Base-by-base conservation (phyloP, 2,113 vertebrate species). In the Microcebus ravelobensis region DNA sequence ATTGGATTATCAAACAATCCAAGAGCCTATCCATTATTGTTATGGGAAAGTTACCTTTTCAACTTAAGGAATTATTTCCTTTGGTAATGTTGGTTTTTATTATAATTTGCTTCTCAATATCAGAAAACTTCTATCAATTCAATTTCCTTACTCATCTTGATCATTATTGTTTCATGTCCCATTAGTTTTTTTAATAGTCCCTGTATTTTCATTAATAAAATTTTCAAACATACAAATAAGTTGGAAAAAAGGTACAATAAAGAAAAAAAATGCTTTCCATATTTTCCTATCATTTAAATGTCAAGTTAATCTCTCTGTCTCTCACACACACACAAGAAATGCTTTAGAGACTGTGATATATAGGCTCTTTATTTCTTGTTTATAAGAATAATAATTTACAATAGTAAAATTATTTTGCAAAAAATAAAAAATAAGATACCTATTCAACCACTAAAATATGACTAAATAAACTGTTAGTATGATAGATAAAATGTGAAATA, bases 81-180 rank as follows among this genome's bases (percentile, higher is more conserved):
- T 87, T 80, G 84, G 31, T 84, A 87, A 70, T 83, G 89, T 83
- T 91, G 61, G n/a, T 42, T 70, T 63, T 93, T 97, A 50, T 91
- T 86, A 82, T 4, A 90, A 83, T 91, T 96, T 96, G 13, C 50
- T 36, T 93, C 25, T 86, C 48, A 80, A 70, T 71, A 87, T 95
- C 52, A 90, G 61, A 87, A 95, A 93, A 63, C 67, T 67, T 79
- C 29, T 95, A n/a, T 68, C 39, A 59, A 55, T 55, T 55, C 52
- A 18, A 8, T 96, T 92, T 65, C 20, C 29, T 95, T 86, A 5
- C 6, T 74, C 57, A 50, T 93, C 27, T 95, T 71, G 36, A 84
- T 74, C 61, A 63, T 36, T 87, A 67, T 52, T 91, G 15, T 70
- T 84, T 74, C 34, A 36, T 80, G 34, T 81, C 88, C 4, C 65